Conservation (phyloP, 2,888 invertebrate species). For the Rambutsinella grinnellia region DNA sequence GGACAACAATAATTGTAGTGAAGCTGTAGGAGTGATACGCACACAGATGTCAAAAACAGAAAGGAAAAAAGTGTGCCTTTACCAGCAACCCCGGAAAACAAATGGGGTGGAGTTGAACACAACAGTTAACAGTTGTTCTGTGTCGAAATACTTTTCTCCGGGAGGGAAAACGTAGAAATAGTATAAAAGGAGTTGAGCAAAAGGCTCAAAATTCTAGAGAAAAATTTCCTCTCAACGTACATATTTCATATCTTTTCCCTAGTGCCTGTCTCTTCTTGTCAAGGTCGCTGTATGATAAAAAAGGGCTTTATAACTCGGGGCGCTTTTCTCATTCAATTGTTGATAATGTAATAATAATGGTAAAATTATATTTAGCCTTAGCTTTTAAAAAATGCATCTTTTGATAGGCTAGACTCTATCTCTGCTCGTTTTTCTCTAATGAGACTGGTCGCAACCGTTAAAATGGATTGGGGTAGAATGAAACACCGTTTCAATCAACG, state of each 20-base stretch:
- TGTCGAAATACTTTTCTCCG: constrained; percentile 42
- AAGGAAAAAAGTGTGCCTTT: constrained; percentile 26
- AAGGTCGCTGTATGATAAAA: constrained; percentile 9
- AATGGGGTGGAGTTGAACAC: constrained; percentile 58
- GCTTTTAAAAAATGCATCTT: too few relatives aligned
- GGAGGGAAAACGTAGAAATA: too few relatives aligned
- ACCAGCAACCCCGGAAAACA: constrained; percentile 51
- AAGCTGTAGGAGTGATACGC: constrained; percentile 55
- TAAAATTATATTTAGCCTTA: constrained; percentile 14
- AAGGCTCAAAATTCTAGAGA: too few relatives aligned
- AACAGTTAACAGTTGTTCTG: constrained; percentile 48
- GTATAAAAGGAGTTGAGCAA: too few relatives aligned
- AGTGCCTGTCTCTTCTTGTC: constrained; percentile 11
- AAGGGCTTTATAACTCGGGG: constrained; percentile 17
- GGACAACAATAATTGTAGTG: constrained; percentile 11
- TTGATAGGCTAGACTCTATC: too few relatives aligned
- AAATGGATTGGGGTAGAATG: too few relatives aligned
- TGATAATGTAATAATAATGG: constrained; percentile 20
- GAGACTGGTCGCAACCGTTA: too few relatives aligned
- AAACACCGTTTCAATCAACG: too few relatives aligned
- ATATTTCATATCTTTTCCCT: constrained; percentile 4
- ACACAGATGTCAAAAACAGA: constrained; percentile 66
- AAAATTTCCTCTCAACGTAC: too few relatives aligned
- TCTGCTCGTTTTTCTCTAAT: not conserved
- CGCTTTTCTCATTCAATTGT: constrained; percentile 25